Percentiles rank a stretch among this genome's conserved stretches.
Evolutionary conservation across 2,888 invertebrate genomes (phyloP).

Genomic region (Noctua comes): DNA sequence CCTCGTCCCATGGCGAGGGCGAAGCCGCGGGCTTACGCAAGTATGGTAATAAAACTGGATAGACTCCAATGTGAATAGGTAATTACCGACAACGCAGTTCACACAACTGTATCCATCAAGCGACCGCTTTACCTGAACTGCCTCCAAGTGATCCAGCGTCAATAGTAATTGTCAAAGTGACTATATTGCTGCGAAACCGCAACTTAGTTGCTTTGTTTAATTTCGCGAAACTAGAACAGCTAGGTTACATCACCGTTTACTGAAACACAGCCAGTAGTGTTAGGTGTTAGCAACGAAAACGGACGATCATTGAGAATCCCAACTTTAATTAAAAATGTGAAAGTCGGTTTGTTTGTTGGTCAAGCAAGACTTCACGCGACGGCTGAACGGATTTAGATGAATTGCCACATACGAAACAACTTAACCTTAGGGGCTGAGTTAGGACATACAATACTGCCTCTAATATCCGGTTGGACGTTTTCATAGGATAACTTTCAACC

Average conservation of each 20-base stretch:
- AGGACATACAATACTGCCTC: too few species aligned
- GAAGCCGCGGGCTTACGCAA: not conserved
- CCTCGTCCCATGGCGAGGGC: not conserved
- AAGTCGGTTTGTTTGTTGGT: not conserved
- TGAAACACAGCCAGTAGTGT: not conserved
- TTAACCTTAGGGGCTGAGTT: too few species aligned
- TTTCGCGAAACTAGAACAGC: not conserved
- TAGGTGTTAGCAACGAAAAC: not conserved
- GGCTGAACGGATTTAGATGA: not conserved
- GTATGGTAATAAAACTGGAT: not conserved
- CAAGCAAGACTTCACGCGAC: not conserved
- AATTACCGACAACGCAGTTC: not conserved
- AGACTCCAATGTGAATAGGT: not conserved
- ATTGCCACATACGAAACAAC: not conserved
- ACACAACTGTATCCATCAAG: not conserved
- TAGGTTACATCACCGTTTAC: not conserved
- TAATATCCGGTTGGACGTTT: too few species aligned
- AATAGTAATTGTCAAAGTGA: conserved; percentile 9
- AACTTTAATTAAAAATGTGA: too few species aligned
- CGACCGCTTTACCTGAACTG: not conserved
- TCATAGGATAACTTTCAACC: too few species aligned
- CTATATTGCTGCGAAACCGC: conserved; percentile 15
- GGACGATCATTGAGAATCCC: not conserved
- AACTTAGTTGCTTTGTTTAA: conserved; percentile 1
- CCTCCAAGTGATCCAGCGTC: not conserved